Conservation (phyloP, 2,113 vertebrate species). For the Guaruba guarouba region DNA sequence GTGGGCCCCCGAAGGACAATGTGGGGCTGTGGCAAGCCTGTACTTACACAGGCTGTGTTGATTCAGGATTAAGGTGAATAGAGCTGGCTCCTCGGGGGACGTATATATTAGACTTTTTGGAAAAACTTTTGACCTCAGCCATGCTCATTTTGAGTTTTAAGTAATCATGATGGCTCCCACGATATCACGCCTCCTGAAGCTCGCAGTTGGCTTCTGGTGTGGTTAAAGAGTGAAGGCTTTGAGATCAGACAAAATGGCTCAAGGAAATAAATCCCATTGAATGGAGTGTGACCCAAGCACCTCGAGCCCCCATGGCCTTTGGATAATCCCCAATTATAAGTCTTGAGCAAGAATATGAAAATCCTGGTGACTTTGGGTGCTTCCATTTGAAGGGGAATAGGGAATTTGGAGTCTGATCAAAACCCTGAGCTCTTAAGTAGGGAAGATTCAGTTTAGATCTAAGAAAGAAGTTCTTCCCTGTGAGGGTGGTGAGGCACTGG, state of each 20-base stretch:
- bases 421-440: neutral
- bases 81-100: slow-evolving; percentile 13
- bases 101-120: neutral
- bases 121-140: slow-evolving; percentile 8
- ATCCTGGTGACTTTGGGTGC: neutral
- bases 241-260: neutral
- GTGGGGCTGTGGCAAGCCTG: neutral
- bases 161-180: neutral
- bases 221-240: neutral
- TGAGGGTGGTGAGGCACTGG: fast-evolving
- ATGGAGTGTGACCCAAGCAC: neutral
- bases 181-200: neutral
- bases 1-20: neutral
- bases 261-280: neutral
- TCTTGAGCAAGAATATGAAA: neutral
- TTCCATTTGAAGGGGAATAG: fast-evolving
- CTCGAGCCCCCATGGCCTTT: neutral
- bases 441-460: neutral
- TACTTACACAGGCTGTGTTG: neutral
- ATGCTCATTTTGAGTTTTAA: neutral
- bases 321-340: neutral
- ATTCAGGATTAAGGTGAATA: slow-evolving; percentile 49
- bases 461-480: neutral
- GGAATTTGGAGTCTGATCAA: neutral
- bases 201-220: fast-evolving